These are phyloP conservation scores for Psylliodes chrysocephalus DNA, from an alignment of 2,888 invertebrate species.

Conservation along the genomic window DNA sequence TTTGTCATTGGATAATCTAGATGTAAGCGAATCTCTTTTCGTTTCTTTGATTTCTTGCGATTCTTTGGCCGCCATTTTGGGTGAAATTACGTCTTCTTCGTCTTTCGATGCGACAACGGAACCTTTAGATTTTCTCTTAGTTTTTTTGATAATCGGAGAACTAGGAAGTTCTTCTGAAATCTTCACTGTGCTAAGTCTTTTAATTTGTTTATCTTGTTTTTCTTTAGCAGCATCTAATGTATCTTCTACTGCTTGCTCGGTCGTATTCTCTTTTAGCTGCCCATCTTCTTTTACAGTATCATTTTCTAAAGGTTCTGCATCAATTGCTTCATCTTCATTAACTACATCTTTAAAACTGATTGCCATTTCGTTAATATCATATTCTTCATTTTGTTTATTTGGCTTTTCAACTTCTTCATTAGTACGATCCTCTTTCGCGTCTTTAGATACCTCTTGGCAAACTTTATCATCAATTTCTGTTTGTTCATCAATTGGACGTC, in stretches of 20 bases:
- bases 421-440: no score
- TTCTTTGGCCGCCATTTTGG: background rate
- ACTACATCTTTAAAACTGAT: background rate
- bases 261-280: background rate
- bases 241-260: background rate
- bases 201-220: no score
- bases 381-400: background rate
- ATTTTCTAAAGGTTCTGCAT: background rate
- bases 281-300: background rate
- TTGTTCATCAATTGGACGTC: background rate
- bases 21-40: constrained; percentile 1
- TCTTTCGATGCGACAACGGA: background rate
- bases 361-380: background rate
- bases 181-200: no score
- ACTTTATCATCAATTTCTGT: background rate
- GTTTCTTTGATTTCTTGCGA: background rate
- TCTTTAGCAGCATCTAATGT: no score
- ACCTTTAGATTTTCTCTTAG: background rate
- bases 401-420: background rate
- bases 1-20: background rate
- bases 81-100: background rate
- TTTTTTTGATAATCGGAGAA: no score
- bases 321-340: background rate
- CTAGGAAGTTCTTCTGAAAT: no score
- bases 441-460: background rate